Percentiles rank a stretch among this genome's conserved stretches.
These are phyloP conservation scores for Gibbula magus DNA, from an alignment of 2,888 invertebrate species.

Conservation along the genomic window DNA sequence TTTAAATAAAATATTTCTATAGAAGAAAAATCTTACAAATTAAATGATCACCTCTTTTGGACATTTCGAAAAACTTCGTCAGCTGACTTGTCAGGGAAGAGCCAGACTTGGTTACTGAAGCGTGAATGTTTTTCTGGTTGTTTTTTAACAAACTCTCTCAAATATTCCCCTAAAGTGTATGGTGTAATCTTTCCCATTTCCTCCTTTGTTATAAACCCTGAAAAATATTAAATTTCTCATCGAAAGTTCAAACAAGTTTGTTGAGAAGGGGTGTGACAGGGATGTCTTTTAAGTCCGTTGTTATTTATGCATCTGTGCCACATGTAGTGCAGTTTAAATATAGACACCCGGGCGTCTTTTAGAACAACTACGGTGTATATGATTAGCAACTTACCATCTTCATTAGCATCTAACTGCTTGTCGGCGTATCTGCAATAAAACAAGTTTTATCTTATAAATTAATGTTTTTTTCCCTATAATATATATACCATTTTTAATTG, in stretches of 20 bases:
- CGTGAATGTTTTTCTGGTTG: conserved; percentile 60
- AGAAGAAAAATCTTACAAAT: too few relatives aligned
- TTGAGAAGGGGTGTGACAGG: too few relatives aligned
- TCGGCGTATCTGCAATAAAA: conserved; percentile 47
- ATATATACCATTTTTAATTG: too few relatives aligned
- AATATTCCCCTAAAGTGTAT: conserved; percentile 33
- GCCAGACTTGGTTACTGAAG: conserved; percentile 54
- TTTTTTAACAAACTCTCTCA: conserved; percentile 38
- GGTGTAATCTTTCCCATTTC: conserved; percentile 40
- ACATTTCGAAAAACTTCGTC: conserved; percentile 50
- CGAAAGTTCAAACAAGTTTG: not conserved
- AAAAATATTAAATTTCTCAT: not conserved
- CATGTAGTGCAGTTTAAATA: not conserved
- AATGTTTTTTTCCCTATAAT: not conserved
- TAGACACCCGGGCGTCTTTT: not conserved
- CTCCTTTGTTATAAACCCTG: conserved; percentile 19
- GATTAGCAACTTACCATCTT: conserved; percentile 48
- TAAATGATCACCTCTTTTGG: conserved; percentile 48
- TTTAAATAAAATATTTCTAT: too few relatives aligned
- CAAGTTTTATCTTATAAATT: not conserved
- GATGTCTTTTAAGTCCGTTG: too few relatives aligned
- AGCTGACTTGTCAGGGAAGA: conserved; percentile 49
- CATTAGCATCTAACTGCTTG: conserved; percentile 46
- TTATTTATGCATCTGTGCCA: too few relatives aligned
- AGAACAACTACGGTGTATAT: not conserved